Percentiles rank a stretch among this genome's conserved stretches.
phyloP scores from a whole-genome alignment of 1,140 invertebrate species.

The Mycetomoellerius zeteki region DNA sequence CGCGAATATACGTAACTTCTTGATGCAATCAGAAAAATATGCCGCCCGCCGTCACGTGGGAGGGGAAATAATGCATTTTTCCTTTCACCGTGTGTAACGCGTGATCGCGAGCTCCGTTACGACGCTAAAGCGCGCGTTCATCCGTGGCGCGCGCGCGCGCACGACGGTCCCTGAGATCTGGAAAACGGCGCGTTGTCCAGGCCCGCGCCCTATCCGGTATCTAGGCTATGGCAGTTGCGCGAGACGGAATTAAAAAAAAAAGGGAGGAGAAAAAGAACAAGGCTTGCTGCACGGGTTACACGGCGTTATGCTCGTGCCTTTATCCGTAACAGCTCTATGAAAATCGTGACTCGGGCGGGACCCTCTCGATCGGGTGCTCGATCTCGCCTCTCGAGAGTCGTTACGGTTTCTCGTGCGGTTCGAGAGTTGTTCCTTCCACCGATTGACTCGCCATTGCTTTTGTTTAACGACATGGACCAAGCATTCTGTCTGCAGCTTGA shows the following conservation, averaged over 20 bases:
- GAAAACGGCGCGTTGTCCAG: slow-evolving; percentile 23
- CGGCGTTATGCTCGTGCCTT: neutral
- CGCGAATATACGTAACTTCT: slow-evolving; percentile 29
- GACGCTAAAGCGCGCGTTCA: slow-evolving; percentile 47
- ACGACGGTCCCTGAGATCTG: slow-evolving; percentile 10
- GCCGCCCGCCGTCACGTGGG: slow-evolving; percentile 31
- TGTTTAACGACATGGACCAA: no score
- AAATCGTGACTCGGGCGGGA: slow-evolving; percentile 32
- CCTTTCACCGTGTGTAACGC: slow-evolving; percentile 55
- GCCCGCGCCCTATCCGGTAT: slow-evolving; percentile 16
- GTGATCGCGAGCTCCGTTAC: slow-evolving; percentile 32
- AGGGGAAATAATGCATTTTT: slow-evolving; percentile 62
- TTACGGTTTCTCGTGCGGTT: neutral
- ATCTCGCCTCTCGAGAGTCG: slow-evolving; percentile 10
- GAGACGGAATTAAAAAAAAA: slow-evolving; percentile 1
- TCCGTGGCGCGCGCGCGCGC: slow-evolving; percentile 23
- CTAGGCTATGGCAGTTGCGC: slow-evolving; percentile 18
- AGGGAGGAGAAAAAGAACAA: neutral
- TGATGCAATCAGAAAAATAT: slow-evolving; percentile 62
- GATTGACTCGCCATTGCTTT: no score
- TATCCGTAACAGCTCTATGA: slow-evolving; percentile 22
- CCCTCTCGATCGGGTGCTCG: neutral
- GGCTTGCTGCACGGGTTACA: neutral
- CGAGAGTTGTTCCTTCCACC: neutral
- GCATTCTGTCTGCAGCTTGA: no score